A percentile compares a stretch with the other conserved stretches of the same genome.
These are phyloP conservation scores for Stenolophus ochropezus DNA, from an alignment of 2,888 invertebrate genomes.

Conservation along the genomic window DNA sequence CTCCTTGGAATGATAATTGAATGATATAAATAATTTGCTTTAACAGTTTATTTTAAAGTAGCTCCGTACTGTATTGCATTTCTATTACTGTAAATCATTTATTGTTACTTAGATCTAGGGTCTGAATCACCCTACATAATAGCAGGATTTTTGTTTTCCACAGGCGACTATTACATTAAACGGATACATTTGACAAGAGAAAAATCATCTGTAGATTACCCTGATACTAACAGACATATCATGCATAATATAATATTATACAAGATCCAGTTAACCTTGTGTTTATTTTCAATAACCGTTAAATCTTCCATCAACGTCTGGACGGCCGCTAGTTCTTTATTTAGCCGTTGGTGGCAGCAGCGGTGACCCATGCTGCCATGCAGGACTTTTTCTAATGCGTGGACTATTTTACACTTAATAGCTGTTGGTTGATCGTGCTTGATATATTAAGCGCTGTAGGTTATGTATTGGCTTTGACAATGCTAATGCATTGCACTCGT, in stretches of 20 bases:
- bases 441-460: conserved; percentile 15
- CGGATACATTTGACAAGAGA: conserved; percentile 34
- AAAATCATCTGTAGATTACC: conserved; percentile 25
- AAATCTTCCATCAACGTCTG: conserved; percentile 56
- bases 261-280: conserved; percentile 59
- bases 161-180: conserved; percentile 51
- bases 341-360: conserved; percentile 42
- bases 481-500: not conserved
- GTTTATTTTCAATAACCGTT: conserved; percentile 59
- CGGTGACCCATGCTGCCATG: conserved; percentile 9
- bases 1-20: too few relatives aligned
- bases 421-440: conserved; percentile 27
- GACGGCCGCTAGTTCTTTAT: conserved; percentile 53
- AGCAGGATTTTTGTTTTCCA: conserved; percentile 44
- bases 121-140: conserved; percentile 43
- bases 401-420: conserved; percentile 19
- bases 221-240: conserved; percentile 53
- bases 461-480: conserved; percentile 12
- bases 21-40: too few relatives aligned
- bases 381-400: conserved; percentile 15
- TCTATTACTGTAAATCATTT: not conserved
- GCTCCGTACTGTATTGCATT: not conserved
- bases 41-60: not conserved
- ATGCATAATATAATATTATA: conserved; percentile 59
- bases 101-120: not conserved